These are phyloP conservation scores for Unio pictorum DNA, from an alignment of 2,888 invertebrate genomes.

Conservation along the genomic window DNA sequence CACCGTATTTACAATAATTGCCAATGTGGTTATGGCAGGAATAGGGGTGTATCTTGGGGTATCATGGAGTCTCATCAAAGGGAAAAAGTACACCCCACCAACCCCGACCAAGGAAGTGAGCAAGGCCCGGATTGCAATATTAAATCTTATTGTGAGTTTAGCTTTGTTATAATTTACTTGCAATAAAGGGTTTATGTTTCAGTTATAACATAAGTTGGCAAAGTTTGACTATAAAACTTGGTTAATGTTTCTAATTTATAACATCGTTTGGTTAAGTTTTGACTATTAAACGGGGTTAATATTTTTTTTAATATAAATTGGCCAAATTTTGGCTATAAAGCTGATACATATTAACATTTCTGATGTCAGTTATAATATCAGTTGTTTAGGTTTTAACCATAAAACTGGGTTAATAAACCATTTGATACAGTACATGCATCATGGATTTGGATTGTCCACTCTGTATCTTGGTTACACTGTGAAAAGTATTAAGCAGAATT, in stretches of 20 bases:
- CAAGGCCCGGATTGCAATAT: slow-evolving; percentile 37
- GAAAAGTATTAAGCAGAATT: too few relatives aligned
- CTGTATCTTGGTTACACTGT: too few relatives aligned
- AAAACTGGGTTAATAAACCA: too few relatives aligned
- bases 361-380: not conserved
- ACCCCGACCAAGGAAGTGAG: slow-evolving; percentile 25
- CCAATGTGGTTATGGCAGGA: slow-evolving; percentile 27
- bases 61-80: slow-evolving; percentile 53
- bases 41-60: slow-evolving; percentile 48
- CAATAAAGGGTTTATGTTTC: not conserved
- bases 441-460: too few relatives aligned
- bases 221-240: not conserved
- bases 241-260: not conserved
- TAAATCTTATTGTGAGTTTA: slow-evolving; percentile 54
- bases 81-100: slow-evolving; percentile 53
- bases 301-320: not conserved
- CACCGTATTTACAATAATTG: slow-evolving; percentile 27
- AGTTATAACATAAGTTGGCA: not conserved
- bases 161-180: not conserved
- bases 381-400: not conserved
- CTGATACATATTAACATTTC: not conserved
- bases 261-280: not conserved
- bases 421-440: too few relatives aligned
- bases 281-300: too few relatives aligned
- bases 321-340: not conserved